Base-by-base conservation (phyloP, 2,113 vertebrate genomes). In the Acrocephalus kingi region DNA sequence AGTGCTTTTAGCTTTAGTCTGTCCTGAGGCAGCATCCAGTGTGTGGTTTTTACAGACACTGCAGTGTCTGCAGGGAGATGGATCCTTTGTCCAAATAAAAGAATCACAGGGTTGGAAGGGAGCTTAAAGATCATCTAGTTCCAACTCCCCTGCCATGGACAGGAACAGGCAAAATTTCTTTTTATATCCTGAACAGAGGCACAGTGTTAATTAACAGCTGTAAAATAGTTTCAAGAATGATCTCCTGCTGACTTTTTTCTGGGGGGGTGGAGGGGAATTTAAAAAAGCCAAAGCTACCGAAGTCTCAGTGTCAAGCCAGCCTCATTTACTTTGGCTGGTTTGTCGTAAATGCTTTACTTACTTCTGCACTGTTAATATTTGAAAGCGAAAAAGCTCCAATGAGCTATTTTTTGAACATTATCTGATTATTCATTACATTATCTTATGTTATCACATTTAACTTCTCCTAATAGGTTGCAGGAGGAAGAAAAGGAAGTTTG, bases 221-320 rank as follows among this genome's bases (percentile, higher is more conserved):
- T 55, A 45, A 61, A 73, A 69, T 31, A 19, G 11, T 43, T 87
- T 55, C 33, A 72, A 25, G 11, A 72, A 76, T 76, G 28, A 41
- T 72, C 12, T 17, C 3, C 2, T 35, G 25, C 10, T 71, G 30
- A 15, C 13, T 19, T 10, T 39, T 27, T 33, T 11, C 7, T 37
- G 39, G 2, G 9, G 9, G 9, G 4, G 9, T 5, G 8, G 5
- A 1, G 12, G 3, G 3, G 4, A 18, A 54, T 30, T 80, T 22
- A 12, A 58, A 18, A 41, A 55, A 7, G 7, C 27, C 25, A 7
- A 19, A 18, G 28, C 7, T 55, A 10, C 21, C 3, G 4, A 58
- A n/a, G 9, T 41, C 46, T 82, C 13, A 66, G 1, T 76, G 23
- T 11, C 30, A 30, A 45, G 16, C 1, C 5, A 59, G 11, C 12